phyloP scores from a whole-genome alignment of 2,113 vertebrate genomes.

The Xenotilapia longispinis region DNA sequence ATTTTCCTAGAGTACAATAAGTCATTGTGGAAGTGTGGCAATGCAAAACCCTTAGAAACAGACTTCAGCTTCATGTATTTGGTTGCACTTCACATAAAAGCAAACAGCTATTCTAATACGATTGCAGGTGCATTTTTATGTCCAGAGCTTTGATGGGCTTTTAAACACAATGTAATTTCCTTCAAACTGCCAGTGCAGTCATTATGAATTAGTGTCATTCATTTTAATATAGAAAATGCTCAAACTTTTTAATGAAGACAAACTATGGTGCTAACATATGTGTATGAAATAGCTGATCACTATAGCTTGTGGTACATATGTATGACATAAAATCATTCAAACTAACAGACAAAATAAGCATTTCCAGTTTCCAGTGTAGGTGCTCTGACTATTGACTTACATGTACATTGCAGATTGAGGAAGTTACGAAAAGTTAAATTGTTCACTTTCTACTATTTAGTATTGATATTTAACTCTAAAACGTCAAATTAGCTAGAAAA shows the following conservation, averaged over 20 bases:
- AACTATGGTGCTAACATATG: not conserved
- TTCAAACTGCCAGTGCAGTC: conserved; percentile 35
- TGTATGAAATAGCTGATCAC: not conserved
- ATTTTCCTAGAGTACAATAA: not conserved
- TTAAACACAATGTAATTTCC: conserved; percentile 50
- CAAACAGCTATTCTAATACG: not conserved
- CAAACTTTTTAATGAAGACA: conserved; percentile 6
- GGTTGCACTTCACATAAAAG: not conserved
- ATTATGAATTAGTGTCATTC: conserved; percentile 28
- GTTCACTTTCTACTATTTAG: not conserved
- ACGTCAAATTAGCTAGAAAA: not conserved
- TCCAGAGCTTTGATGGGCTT: not conserved
- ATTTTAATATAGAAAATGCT: conserved; percentile 28
- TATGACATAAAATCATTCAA: not conserved
- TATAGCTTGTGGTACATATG: not conserved
- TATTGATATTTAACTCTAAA: not conserved
- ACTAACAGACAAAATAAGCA: not conserved
- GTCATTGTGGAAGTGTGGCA: not conserved
- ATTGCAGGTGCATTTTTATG: conserved; percentile 1
- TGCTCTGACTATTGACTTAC: not conserved
- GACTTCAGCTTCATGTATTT: not conserved
- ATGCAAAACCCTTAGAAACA: not conserved
- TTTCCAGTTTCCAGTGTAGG: not conserved
- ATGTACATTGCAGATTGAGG: not conserved
- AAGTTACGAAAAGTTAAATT: not conserved